A percentile compares a stretch with the other conserved stretches of the same genome.
Conservation (phyloP, 2,797 vertebrate species). For the Aulostomus chinensis region DNA sequence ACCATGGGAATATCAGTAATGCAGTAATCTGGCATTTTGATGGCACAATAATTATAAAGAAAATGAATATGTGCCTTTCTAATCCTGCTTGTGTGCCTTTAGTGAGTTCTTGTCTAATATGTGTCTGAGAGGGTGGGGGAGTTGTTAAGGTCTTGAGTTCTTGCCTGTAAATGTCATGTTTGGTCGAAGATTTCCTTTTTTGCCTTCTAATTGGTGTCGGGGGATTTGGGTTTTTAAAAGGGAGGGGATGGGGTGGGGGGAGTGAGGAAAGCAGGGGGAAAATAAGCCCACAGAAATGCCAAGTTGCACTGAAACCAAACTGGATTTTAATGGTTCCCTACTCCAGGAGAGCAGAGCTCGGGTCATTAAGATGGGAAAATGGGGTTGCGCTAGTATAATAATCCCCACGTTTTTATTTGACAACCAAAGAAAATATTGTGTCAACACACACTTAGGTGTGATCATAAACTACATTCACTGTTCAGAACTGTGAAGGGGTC, state of each 20-base stretch:
- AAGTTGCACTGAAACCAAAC: conserved; percentile 69
- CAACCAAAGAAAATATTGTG: conserved; percentile 78
- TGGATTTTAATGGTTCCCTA: conserved; percentile 64
- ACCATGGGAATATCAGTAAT: too few species aligned
- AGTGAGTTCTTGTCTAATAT: conserved; percentile 27
- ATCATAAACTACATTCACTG: conserved; percentile 67
- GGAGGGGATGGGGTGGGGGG: conserved; percentile 21
- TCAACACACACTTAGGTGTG: conserved; percentile 66
- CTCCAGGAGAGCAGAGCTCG: conserved; percentile 53
- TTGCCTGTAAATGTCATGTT: conserved; percentile 80
- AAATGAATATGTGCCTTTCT: conserved; percentile 8
- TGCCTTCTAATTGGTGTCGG: conserved; percentile 79
- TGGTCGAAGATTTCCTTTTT: conserved; percentile 78
- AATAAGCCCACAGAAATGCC: conserved; percentile 59
- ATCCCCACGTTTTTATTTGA: conserved; percentile 75
- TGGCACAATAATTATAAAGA: conserved; percentile 8
- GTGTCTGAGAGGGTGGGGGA: conserved; percentile 25
- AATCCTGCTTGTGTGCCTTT: conserved; percentile 1
- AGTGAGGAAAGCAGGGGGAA: conserved; percentile 40
- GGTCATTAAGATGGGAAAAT: conserved; percentile 74
- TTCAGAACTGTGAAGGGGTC: conserved; percentile 19
- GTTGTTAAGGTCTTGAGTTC: conserved; percentile 65
- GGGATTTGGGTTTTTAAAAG: conserved; percentile 70
- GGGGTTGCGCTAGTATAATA: conserved; percentile 75
- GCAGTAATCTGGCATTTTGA: conserved; percentile 3